phyloP scores from a whole-genome alignment of 2,797 vertebrate species.

The Perodicticus potto region DNA sequence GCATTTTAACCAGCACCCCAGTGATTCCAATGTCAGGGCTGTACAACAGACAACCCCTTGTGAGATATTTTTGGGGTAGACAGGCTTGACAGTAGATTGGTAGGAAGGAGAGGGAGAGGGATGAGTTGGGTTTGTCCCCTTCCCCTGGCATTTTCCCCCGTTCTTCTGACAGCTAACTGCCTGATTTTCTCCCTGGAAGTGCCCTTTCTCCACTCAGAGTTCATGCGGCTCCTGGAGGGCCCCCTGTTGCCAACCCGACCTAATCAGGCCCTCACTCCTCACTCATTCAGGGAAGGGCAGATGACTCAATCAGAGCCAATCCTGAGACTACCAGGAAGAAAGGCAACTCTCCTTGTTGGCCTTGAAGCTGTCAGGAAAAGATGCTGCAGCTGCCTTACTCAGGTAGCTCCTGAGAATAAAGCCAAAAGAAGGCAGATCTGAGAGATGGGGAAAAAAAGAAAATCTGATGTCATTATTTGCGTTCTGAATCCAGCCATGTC shows the following conservation, averaged over 20 bases:
- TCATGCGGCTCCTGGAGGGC: background rate
- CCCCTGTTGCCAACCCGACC: background rate
- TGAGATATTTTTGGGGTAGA: background rate
- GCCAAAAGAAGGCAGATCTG: background rate
- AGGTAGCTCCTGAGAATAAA: conserved; percentile 16
- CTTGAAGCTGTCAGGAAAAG: conserved; percentile 27
- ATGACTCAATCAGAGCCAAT: conserved; percentile 48
- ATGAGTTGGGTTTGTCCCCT: background rate
- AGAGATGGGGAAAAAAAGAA: background rate
- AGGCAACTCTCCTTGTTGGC: background rate
- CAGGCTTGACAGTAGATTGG: background rate
- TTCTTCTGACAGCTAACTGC: background rate
- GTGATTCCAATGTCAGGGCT: background rate
- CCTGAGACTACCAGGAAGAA: background rate
- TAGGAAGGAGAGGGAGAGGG: background rate
- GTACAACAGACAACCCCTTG: background rate
- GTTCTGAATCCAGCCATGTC: background rate
- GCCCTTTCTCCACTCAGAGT: background rate
- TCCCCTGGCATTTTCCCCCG: background rate
- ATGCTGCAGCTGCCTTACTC: background rate
- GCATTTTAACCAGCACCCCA: background rate
- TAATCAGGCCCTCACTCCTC: background rate
- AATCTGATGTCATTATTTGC: background rate
- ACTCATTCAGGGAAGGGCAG: background rate
- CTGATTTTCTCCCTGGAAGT: background rate